Evolutionary conservation across 2,797 vertebrate species (phyloP).

Genomic region (Mycteria americana): DNA sequence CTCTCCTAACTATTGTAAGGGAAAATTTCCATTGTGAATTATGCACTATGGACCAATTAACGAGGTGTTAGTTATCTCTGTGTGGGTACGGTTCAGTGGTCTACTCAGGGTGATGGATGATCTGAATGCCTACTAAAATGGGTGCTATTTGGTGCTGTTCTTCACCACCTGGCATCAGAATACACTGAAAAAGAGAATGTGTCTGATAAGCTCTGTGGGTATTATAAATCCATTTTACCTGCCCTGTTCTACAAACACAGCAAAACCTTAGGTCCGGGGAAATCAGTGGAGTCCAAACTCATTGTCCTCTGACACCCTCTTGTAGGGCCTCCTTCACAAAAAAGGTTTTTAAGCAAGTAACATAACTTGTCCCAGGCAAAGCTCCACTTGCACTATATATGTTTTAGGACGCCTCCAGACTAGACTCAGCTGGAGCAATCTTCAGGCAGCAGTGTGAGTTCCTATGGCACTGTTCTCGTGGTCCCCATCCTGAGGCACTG

Average conservation of each 20-base stretch:
- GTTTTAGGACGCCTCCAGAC: not conserved
- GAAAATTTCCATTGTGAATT: not conserved
- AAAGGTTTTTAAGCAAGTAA: not conserved
- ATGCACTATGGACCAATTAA: not conserved
- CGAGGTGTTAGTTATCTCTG: not conserved
- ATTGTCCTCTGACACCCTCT: fast-evolving
- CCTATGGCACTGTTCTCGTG: not conserved
- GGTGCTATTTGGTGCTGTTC: not conserved
- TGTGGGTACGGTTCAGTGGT: not conserved
- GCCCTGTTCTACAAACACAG: not conserved
- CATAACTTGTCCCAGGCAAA: not conserved
- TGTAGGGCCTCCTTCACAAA: not conserved
- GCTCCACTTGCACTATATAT: fast-evolving
- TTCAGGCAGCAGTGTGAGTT: not conserved
- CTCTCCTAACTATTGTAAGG: not conserved
- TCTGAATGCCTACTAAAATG: not conserved
- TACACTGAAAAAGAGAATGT: not conserved
- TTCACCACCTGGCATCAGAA: not conserved
- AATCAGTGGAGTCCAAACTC: not conserved
- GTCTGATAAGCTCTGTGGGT: not conserved
- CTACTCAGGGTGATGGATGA: not conserved
- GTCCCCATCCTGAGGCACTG: not conserved
- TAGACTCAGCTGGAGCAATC: not conserved
- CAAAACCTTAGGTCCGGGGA: not conserved
- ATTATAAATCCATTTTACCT: not conserved